These are phyloP conservation scores for Eubucco bourcierii DNA, from an alignment of 2,113 vertebrate genomes.

Conservation along the genomic window DNA sequence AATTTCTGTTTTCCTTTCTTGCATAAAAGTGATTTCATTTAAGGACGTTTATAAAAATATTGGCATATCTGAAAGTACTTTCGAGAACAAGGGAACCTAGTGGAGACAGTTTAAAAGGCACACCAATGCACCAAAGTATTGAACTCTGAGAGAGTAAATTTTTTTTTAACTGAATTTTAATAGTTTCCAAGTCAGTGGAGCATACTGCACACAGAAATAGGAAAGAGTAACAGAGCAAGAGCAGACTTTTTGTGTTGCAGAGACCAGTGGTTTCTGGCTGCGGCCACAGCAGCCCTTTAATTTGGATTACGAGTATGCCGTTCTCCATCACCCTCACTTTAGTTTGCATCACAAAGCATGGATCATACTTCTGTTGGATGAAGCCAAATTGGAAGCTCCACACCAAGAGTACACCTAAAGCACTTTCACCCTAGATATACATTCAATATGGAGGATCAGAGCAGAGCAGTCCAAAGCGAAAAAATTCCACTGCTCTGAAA, in stretches of 20 bases:
- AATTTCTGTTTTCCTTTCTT: not conserved
- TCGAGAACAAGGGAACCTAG: not conserved
- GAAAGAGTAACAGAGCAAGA: not conserved
- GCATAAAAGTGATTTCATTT: not conserved
- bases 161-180: not conserved
- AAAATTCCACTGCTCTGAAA: not conserved
- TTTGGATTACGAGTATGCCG: not conserved
- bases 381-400: not conserved
- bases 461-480: not conserved
- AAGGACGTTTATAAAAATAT: not conserved
- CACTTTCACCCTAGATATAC: not conserved
- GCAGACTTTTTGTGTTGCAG: not conserved
- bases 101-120: not conserved
- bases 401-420: not conserved
- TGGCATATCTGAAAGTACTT: not conserved
- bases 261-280: not conserved
- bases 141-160: not conserved
- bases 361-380: not conserved
- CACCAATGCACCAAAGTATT: not conserved
- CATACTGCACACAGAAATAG: not conserved
- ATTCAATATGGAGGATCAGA: not conserved
- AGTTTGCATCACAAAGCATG: not conserved
- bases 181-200: not conserved
- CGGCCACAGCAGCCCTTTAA: not conserved
- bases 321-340: not conserved